A percentile compares a stretch with the other conserved stretches of the same genome.
Conservation (phyloP, 1,140 invertebrate genomes). For the Macrosteles quadrilineatus region DNA sequence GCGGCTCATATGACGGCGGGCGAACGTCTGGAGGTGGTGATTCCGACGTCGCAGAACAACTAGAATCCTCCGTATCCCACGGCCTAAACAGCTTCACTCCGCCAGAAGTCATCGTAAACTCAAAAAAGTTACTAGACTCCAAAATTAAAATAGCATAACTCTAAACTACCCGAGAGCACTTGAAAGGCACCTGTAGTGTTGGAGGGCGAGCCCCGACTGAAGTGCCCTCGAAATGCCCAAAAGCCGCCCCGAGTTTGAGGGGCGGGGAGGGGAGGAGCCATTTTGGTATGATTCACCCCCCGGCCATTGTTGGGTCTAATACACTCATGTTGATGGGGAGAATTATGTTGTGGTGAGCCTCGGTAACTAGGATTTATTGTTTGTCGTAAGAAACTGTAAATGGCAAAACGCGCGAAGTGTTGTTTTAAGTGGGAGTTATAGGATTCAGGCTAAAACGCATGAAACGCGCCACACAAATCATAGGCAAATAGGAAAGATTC, state of each 20-base stretch:
- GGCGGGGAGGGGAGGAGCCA: conserved; percentile 19
- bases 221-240: neutral
- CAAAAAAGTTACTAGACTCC: neutral
- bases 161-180: neutral
- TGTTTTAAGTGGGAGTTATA: too few relatives aligned
- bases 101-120: conserved; percentile 4
- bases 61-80: conserved; percentile 18
- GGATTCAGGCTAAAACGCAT: too few relatives aligned
- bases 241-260: neutral
- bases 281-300: conserved; percentile 25
- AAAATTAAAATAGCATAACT: neutral
- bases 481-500: too few relatives aligned
- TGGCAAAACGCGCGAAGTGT: too few relatives aligned
- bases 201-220: conserved; percentile 17
- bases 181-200: conserved; percentile 20
- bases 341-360: too few relatives aligned
- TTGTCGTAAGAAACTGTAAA: too few relatives aligned
- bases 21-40: neutral
- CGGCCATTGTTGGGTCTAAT: neutral
- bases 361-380: too few relatives aligned
- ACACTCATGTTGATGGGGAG: neutral
- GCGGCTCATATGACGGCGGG: neutral
- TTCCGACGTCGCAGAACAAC: neutral
- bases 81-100: neutral
- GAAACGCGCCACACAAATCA: too few relatives aligned